Percentiles rank a stretch among this genome's conserved stretches.
phyloP scores from a whole-genome alignment of 2,888 invertebrate genomes.

The Acrocyrtus sp. region DNA sequence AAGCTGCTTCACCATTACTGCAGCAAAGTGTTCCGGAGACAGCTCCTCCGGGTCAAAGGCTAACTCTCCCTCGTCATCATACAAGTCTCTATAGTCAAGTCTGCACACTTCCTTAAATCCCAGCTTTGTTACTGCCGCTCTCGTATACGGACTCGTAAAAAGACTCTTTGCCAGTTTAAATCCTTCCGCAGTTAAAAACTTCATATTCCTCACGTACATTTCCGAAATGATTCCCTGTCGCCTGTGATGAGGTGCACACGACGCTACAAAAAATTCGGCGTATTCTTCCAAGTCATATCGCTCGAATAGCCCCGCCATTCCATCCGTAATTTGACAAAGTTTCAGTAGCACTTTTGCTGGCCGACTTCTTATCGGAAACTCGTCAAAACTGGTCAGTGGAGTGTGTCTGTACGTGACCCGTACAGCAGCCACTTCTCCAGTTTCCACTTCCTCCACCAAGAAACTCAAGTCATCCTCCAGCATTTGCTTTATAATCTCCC shows the following conservation, averaged over 20 bases:
- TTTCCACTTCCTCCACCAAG: constrained; percentile 43
- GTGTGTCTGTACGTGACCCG: constrained; percentile 50
- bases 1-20: constrained; percentile 56
- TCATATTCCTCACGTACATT: constrained; percentile 47
- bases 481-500: constrained; percentile 26
- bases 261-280: constrained; percentile 54
- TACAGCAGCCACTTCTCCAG: constrained; percentile 51
- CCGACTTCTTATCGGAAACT: constrained; percentile 11
- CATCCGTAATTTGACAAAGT: constrained; percentile 34
- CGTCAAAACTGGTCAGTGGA: constrained; percentile 22
- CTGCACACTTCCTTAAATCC: constrained; percentile 55
- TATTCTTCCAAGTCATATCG: constrained; percentile 40
- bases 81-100: constrained; percentile 44
- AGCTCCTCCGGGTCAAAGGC: constrained; percentile 42
- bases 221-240: constrained; percentile 43
- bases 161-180: constrained; percentile 54
- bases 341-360: constrained; percentile 34
- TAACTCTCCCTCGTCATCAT: constrained; percentile 41
- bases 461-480: constrained; percentile 51
- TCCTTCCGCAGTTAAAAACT: constrained; percentile 53
- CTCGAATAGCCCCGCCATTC: constrained; percentile 45
- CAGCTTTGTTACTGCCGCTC: constrained; percentile 32
- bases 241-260: constrained; percentile 35
- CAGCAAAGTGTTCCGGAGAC: constrained; percentile 49
- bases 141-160: constrained; percentile 53